A percentile compares a stretch with the other conserved stretches of the same genome.
Conservation (phyloP, 2,113 vertebrate species). For the Thunnus maccoyii region DNA sequence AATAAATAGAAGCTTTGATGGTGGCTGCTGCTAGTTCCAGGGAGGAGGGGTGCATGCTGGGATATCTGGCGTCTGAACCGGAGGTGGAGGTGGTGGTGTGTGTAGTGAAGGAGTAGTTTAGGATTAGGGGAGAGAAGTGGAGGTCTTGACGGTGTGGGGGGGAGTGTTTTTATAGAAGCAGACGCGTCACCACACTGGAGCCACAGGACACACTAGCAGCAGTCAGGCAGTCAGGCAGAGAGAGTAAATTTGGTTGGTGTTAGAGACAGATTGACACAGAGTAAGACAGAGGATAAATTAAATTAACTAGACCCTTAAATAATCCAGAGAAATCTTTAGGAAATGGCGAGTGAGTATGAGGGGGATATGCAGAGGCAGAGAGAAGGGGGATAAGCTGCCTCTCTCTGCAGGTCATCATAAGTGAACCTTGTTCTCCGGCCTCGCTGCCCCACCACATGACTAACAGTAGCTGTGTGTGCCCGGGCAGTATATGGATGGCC, state of each 20-base stretch:
- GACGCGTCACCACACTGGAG: slow-evolving; percentile 78
- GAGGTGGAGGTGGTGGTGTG: slow-evolving; percentile 68
- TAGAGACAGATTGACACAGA: slow-evolving; percentile 22
- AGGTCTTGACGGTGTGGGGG: slow-evolving; percentile 64
- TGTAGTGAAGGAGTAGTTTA: slow-evolving; percentile 43
- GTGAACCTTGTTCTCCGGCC: slow-evolving; percentile 74
- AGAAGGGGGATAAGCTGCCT: slow-evolving; percentile 25
- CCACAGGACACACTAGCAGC: slow-evolving; percentile 76
- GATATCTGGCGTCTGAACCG: slow-evolving; percentile 78
- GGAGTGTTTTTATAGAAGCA: slow-evolving; percentile 81
- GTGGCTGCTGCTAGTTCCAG: slow-evolving; percentile 78
- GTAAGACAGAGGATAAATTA: slow-evolving; percentile 58
- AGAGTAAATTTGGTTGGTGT: slow-evolving; percentile 27
- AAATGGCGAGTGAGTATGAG: neutral
- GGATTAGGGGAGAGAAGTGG: slow-evolving; percentile 68
- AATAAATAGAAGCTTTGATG: slow-evolving; percentile 87
- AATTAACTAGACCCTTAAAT: slow-evolving; percentile 61
- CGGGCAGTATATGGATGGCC: slow-evolving; percentile 31
- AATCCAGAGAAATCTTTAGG: slow-evolving; percentile 45
- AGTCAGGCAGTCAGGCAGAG: slow-evolving; percentile 62
- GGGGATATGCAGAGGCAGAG: slow-evolving; percentile 4
- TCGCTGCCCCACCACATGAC: slow-evolving; percentile 52
- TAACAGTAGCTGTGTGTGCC: slow-evolving; percentile 73
- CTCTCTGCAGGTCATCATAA: slow-evolving; percentile 65
- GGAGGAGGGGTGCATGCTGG: slow-evolving; percentile 76